Percentiles rank a stretch among this genome's conserved stretches.
These are phyloP conservation scores for Thomomys bottae DNA, from an alignment of 2,113 vertebrate genomes.

Conservation along the genomic window DNA sequence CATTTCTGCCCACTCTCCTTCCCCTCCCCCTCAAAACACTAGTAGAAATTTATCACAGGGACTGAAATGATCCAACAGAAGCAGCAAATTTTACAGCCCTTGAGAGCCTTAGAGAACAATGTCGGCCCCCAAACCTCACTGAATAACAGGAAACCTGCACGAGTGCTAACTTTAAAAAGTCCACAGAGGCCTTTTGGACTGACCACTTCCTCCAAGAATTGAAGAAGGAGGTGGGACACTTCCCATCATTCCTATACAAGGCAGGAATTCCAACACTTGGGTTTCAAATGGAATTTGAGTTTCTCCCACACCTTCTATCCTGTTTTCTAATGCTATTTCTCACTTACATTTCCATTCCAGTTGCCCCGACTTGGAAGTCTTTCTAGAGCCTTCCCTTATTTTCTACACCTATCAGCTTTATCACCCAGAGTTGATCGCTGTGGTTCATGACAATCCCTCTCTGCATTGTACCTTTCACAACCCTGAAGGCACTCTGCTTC, in stretches of 20 bases:
- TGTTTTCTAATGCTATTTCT: background rate
- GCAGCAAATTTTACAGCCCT: background rate
- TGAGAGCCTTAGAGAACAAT: background rate
- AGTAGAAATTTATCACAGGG: background rate
- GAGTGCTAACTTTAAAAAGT: background rate
- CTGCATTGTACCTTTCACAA: background rate
- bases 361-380: background rate
- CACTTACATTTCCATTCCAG: background rate
- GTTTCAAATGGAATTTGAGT: background rate
- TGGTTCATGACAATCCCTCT: no score
- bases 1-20: no score
- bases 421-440: background rate
- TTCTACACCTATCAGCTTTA: fast-evolving
- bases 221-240: background rate
- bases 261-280: background rate
- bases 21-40: background rate
- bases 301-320: background rate
- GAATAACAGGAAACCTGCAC: background rate
- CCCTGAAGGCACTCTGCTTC: background rate
- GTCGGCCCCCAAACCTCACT: background rate
- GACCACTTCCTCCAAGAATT: background rate
- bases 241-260: background rate
- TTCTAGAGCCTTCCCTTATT: background rate
- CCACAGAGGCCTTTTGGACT: background rate
- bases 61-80: background rate